phyloP scores from a whole-genome alignment of 2,113 vertebrate genomes.

The Erythrolamprus reginae region DNA sequence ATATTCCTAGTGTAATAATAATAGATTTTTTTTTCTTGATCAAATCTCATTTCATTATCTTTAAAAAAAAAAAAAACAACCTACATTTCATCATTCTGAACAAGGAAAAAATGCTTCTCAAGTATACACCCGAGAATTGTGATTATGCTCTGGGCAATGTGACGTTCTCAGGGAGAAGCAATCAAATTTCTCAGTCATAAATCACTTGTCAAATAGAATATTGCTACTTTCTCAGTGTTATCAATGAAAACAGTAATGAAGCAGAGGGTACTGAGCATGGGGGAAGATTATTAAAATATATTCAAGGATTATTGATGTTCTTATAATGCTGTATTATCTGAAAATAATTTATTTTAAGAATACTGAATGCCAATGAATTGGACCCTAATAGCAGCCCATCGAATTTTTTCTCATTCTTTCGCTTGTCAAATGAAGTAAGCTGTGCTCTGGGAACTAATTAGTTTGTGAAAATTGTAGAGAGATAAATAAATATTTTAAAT shows the following conservation, averaged over 20 bases:
- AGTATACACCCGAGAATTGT: slow-evolving; percentile 13
- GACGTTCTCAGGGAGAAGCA: not conserved
- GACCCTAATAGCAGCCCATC: not conserved
- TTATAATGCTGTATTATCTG: not conserved
- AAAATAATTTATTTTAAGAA: not conserved
- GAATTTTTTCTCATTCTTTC: not conserved
- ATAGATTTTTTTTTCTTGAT: slow-evolving; percentile 17
- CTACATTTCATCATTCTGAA: slow-evolving; percentile 7
- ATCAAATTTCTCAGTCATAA: not conserved
- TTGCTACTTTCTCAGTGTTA: not conserved
- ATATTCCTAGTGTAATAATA: slow-evolving; percentile 45
- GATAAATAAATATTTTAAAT: not conserved
- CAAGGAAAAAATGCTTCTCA: slow-evolving; percentile 13
- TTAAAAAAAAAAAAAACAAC: not conserved
- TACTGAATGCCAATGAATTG: not conserved
- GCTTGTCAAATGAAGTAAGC: not conserved
- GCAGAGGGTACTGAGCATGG: not conserved
- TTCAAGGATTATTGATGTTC: not conserved
- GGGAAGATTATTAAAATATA: not conserved
- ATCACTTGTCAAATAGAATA: not conserved
- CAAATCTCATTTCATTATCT: slow-evolving; percentile 31
- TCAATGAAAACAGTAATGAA: not conserved
- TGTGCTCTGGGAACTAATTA: not conserved
- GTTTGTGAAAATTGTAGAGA: not conserved
- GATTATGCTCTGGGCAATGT: not conserved